Base-by-base conservation (phyloP, 64 coral and sea anemone genomes). In the Astreopora myriophthalma region DNA sequence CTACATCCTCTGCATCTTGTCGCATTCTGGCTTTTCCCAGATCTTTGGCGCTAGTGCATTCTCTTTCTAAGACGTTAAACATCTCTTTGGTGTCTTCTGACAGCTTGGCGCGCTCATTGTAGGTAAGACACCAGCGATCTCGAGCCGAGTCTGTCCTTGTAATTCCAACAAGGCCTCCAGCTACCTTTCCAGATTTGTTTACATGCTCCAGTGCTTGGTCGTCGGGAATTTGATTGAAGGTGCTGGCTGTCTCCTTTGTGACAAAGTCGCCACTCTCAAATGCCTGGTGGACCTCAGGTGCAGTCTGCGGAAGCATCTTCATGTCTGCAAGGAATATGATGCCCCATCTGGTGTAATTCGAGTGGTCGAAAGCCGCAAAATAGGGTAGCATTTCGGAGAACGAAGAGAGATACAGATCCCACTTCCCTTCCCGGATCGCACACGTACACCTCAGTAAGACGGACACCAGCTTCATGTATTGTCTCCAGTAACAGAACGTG, bases 141-240 rank as follows among this genome's bases (percentile, higher is more conserved):
- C 78, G 31, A 68, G 87, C 86, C 2, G 93, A 34, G 48, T 94
- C 85, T 51, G 85, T 83, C 57, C 76, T 23, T 14, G 92, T 94
- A 10, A 94, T 88, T 33, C 86, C 92, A 22, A 94, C 92, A 19
- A 89, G 68, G 13, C 76, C 92, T 83, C 79, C 80, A 61, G 87
- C 93, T 31, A 90, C 78, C 37, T 95, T 95, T 3, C 88, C 89
- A 74, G 84, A 6, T 26, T 39, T 73, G 65, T 95, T 95, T 13
- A 91, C 83, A 82, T 92, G 89, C 67, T 92, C 85, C 14, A 91
- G 89, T 8, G 94, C 94, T 92, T 92, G 94, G 69, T 95, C 89
- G 23, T 88, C 89, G 22, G 83, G 75, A 76, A 95, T 92, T 58
- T 95, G 85, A 42, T 95, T 91, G 42, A 95, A 95, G 0, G 20